A percentile compares a stretch with the other conserved stretches of the same genome.
Conservation (phyloP, 2,888 invertebrate genomes). For the Monopis laevigella region DNA sequence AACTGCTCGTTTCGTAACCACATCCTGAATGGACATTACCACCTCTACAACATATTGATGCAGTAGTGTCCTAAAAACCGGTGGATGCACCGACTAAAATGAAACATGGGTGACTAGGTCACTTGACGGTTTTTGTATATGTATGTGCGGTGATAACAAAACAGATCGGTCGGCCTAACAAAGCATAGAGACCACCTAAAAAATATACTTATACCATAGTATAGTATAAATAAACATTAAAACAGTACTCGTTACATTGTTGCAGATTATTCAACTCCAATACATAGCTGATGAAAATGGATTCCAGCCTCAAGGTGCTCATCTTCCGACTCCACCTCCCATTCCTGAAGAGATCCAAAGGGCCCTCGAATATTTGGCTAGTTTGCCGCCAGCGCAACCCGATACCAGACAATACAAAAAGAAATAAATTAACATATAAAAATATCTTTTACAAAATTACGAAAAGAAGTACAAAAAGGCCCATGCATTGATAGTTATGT, state of each 20-base stretch:
- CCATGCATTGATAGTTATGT: slow-evolving; percentile 3
- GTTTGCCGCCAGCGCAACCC: slow-evolving; percentile 60
- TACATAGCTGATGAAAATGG: slow-evolving; percentile 79
- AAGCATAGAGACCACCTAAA: too few relatives aligned
- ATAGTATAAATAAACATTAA: too few relatives aligned
- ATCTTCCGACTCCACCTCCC: slow-evolving; percentile 73
- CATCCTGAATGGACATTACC: too few relatives aligned
- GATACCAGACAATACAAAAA: slow-evolving; percentile 29
- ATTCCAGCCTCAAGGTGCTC: slow-evolving; percentile 73
- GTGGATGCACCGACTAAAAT: too few relatives aligned
- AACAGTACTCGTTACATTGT: slow-evolving; percentile 11
- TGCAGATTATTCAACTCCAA: slow-evolving; percentile 66
- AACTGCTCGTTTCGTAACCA: too few relatives aligned
- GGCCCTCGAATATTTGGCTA: slow-evolving; percentile 71
- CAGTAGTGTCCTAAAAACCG: too few relatives aligned
- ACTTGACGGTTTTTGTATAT: too few relatives aligned
- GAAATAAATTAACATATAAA: slow-evolving; percentile 16
- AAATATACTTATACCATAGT: too few relatives aligned
- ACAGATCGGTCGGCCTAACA: too few relatives aligned
- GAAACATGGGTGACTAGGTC: too few relatives aligned
- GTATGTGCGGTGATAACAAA: too few relatives aligned
- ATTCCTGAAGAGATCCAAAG: slow-evolving; percentile 74
- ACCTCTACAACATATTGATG: too few relatives aligned
- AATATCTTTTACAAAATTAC: not conserved
- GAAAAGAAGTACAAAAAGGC: slow-evolving; percentile 7